Evolutionary conservation across 2,113 vertebrate genomes (phyloP).

Genomic region (Sinocyclocheilus anshuiensis): DNA sequence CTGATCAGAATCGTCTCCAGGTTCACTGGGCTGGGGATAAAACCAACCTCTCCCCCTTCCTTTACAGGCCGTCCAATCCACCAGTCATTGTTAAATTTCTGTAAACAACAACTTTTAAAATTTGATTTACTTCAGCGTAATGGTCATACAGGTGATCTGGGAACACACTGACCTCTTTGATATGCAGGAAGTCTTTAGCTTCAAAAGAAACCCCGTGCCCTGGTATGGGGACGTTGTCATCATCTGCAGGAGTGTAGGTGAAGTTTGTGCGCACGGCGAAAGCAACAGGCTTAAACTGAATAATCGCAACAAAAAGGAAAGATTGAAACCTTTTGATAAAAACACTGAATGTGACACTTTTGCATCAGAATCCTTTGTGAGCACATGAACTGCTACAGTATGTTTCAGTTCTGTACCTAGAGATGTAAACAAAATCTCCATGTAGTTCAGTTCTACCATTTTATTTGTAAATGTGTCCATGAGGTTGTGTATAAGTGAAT

Average conservation of each 20-base stretch:
- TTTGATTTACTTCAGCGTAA: not conserved
- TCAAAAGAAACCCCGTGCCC: slow-evolving; percentile 96
- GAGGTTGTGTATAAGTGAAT: slow-evolving; percentile 5
- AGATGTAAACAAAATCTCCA: not conserved
- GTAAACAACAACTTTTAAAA: slow-evolving; percentile 24
- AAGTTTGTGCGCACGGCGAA: slow-evolving; percentile 98
- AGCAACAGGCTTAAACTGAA: slow-evolving; percentile 92
- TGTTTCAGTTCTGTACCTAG: not conserved
- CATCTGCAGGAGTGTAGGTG: slow-evolving; percentile 91
- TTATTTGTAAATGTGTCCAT: not conserved
- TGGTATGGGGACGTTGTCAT: slow-evolving; percentile 93
- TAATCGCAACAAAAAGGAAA: slow-evolving; percentile 50
- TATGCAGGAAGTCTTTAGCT: slow-evolving; percentile 96
- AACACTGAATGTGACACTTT: not conserved
- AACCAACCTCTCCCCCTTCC: slow-evolving; percentile 97
- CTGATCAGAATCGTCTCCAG: slow-evolving; percentile 96
- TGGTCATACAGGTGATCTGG: not conserved
- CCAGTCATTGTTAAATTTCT: slow-evolving; percentile 99
- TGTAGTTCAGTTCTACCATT: not conserved
- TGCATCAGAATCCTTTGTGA: not conserved
- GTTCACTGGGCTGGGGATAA: slow-evolving; percentile 98
- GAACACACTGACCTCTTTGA: slow-evolving; percentile 89
- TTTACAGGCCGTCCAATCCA: slow-evolving; percentile 97
- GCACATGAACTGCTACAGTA: not conserved
- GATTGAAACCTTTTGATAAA: not conserved